Evolutionary conservation across 2,888 invertebrate genomes (phyloP).

Genomic region (Euplexia lucipara): DNA sequence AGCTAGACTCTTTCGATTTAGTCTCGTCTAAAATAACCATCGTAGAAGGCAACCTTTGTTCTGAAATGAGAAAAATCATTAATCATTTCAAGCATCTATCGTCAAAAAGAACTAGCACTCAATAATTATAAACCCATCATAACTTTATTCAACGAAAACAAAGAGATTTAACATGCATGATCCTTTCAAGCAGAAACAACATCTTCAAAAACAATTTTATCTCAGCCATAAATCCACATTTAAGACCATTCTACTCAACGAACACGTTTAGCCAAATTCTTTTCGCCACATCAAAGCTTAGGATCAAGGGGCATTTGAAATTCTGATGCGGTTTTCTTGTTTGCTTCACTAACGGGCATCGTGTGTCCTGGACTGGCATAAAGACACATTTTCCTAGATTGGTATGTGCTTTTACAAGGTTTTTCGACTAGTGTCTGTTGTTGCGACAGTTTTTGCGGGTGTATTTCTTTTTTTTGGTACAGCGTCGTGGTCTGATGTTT

Average conservation of each 20-base stretch:
- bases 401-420: conserved; percentile 51
- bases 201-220: conserved; percentile 61
- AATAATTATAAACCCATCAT: background rate
- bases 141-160: background rate
- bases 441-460: background rate
- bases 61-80: too few relatives aligned
- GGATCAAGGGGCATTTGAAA: conserved; percentile 75
- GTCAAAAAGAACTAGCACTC: background rate
- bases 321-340: conserved; percentile 79
- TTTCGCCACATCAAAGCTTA: conserved; percentile 64
- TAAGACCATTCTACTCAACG: conserved; percentile 58
- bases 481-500: background rate
- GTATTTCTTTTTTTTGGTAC: conserved; percentile 6
- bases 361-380: conserved; percentile 36
- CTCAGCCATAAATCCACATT: conserved; percentile 55
- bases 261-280: conserved; percentile 69
- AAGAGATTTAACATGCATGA: conserved; percentile 21
- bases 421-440: conserved; percentile 25
- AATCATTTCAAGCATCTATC: background rate
- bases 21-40: too few relatives aligned
- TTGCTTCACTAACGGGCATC: conserved; percentile 66
- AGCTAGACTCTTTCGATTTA: too few relatives aligned
- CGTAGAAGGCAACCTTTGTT: too few relatives aligned
- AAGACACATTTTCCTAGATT: conserved; percentile 59
- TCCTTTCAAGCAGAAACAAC: conserved; percentile 26